Evolutionary conservation across 2,888 invertebrate genomes (phyloP).

Genomic region (Amphimallon solstitiale): DNA sequence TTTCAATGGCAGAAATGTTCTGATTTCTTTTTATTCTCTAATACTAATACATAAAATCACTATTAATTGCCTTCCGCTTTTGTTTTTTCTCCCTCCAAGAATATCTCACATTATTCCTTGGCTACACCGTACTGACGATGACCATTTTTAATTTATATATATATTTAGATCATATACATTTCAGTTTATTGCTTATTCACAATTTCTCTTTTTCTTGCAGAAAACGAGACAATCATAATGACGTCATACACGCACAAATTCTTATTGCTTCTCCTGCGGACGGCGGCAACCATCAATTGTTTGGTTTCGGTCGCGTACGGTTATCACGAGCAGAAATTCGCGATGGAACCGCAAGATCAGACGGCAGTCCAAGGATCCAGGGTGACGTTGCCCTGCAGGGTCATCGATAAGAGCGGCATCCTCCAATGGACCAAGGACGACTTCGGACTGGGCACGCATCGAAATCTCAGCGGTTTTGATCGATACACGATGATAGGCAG

Average conservation of each 20-base stretch:
- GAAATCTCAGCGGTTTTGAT: constrained; percentile 91
- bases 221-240: constrained; percentile 46
- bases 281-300: constrained; percentile 32
- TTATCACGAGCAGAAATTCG: constrained; percentile 82
- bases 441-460: constrained; percentile 91
- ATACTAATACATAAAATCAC: too few species aligned
- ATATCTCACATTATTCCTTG: too few species aligned
- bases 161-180: too few species aligned
- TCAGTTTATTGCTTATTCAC: too few species aligned
- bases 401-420: constrained; percentile 87
- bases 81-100: too few species aligned
- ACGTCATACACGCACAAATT: constrained; percentile 59
- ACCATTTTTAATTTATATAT: too few species aligned
- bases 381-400: constrained; percentile 89
- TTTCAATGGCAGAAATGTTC: too few species aligned
- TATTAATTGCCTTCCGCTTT: too few species aligned
- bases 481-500: constrained; percentile 96
- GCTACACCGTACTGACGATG: too few species aligned
- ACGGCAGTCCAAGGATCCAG: constrained; percentile 89
- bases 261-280: constrained; percentile 57
- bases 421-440: constrained; percentile 98
- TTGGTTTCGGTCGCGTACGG: constrained; percentile 37
- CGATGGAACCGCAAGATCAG: constrained; percentile 91
- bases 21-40: too few species aligned
- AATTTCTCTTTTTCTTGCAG: constrained; percentile 33